These are phyloP conservation scores for Drosophila pseudoananassae DNA, from an alignment of 1,140 invertebrate genomes.

Conservation along the genomic window DNA sequence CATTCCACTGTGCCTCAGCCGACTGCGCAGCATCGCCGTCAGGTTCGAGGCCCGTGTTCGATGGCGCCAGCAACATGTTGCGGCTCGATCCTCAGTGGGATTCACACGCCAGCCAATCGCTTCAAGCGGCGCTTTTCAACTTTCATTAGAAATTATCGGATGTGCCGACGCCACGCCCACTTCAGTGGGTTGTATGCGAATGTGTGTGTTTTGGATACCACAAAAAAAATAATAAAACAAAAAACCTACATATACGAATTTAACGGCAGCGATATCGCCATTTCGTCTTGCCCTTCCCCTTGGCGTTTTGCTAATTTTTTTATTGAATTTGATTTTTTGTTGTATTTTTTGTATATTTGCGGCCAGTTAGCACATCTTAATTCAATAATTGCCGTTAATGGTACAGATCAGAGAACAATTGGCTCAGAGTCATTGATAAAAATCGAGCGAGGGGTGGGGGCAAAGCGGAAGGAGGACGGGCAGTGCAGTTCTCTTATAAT, in stretches of 20 bases:
- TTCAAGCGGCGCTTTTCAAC: constrained; percentile 67
- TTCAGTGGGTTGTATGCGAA: constrained; percentile 5
- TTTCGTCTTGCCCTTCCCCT: not conserved
- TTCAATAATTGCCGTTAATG: constrained; percentile 72
- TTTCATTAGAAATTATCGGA: constrained; percentile 75
- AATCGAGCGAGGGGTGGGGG: not conserved
- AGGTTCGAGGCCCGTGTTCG: constrained; percentile 32
- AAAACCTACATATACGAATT: constrained; percentile 5
- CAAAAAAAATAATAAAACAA: not conserved
- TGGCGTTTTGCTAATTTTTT: not conserved
- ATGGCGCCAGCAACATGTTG: constrained; percentile 60
- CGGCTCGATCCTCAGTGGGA: constrained; percentile 21
- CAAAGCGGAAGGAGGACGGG: not conserved
- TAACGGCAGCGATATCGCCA: constrained; percentile 46
- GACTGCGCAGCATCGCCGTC: constrained; percentile 54
- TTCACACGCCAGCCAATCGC: constrained; percentile 63
- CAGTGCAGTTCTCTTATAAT: not conserved
- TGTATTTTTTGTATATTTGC: constrained; percentile 1
- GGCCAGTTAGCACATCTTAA: constrained; percentile 59
- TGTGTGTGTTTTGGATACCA: constrained; percentile 1
- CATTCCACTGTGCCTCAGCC: constrained; percentile 24
- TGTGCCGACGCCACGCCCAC: constrained; percentile 41
- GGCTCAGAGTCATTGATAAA: constrained; percentile 65
- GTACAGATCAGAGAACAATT: constrained; percentile 56
- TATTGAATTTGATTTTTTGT: too few relatives aligned